A percentile compares a stretch with the other conserved stretches of the same genome.
Conservation (phyloP, 2,113 vertebrate species). For the Columba janthina region DNA sequence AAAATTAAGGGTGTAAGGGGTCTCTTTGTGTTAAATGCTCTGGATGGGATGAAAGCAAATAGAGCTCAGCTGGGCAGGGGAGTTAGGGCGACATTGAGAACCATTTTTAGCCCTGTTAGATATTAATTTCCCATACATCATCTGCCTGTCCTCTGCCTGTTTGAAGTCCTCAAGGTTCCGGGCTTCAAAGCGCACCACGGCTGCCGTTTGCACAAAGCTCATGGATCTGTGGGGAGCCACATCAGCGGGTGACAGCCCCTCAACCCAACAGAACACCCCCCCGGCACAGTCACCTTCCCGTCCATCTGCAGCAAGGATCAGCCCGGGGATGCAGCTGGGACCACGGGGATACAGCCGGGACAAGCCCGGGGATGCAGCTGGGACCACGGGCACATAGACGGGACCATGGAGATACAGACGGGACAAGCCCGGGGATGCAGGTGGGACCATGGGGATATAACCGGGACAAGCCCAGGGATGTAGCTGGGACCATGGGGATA, state of each 20-base stretch:
- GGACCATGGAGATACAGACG: neutral
- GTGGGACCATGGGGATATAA: no score
- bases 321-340: no score
- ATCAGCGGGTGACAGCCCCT: constrained; percentile 51
- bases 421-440: no score
- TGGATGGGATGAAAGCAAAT: constrained; percentile 68
- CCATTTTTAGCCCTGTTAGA: constrained; percentile 73
- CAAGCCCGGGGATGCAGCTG: no score
- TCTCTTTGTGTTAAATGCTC: constrained; percentile 61
- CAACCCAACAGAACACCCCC: constrained; percentile 15
- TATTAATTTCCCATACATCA: constrained; percentile 77
- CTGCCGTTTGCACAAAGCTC: constrained; percentile 64
- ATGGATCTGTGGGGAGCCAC: constrained; percentile 41
- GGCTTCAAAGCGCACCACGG: constrained; percentile 71
- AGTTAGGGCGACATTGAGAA: constrained; percentile 58
- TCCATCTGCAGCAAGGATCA: no score
- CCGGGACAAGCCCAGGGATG: no score
- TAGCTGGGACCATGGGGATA: no score
- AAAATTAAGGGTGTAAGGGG: constrained; percentile 49
- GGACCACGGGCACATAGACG: neutral
- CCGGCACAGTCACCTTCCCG: neutral
- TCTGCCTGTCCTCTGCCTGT: constrained; percentile 70
- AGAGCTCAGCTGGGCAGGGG: constrained; percentile 63
- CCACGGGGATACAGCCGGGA: no score
- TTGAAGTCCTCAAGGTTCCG: constrained; percentile 75